These are phyloP conservation scores for Pelodytes ibericus DNA, from an alignment of 2,797 vertebrate genomes.

Conservation along the genomic window DNA sequence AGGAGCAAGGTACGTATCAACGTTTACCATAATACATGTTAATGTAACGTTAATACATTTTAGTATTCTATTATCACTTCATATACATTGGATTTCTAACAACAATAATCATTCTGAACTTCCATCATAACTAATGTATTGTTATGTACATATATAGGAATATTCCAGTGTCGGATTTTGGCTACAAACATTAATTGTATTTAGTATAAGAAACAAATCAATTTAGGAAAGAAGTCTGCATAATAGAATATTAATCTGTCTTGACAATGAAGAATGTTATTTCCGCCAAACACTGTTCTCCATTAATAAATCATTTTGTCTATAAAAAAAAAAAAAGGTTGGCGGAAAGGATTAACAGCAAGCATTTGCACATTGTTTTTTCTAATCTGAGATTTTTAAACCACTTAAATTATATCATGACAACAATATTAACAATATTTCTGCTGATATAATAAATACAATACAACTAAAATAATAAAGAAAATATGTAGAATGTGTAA, in stretches of 20 bases:
- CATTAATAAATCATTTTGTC: constrained; percentile 31
- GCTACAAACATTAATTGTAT: no score
- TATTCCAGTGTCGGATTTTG: no score
- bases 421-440: constrained; percentile 1
- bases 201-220: background rate
- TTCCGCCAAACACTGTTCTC: background rate
- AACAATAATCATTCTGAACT: no score
- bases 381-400: constrained; percentile 14
- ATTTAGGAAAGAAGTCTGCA: constrained; percentile 1
- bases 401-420: constrained; percentile 6
- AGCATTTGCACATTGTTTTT: constrained; percentile 2
- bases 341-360: constrained; percentile 22
- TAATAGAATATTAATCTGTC: constrained; percentile 13
- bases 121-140: no score
- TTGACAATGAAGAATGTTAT: constrained; percentile 18
- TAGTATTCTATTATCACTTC: no score
- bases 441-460: background rate
- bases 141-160: no score
- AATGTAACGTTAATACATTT: no score
- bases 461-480: constrained; percentile 10
- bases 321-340: constrained; percentile 39
- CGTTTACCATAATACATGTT: no score
- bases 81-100: no score
- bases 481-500: background rate
- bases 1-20: no score